Evolutionary conservation across 2,888 invertebrate genomes (phyloP), one percentile per base, ranked within the genome.

Genomic region (Tyria jacobaeae): DNA sequence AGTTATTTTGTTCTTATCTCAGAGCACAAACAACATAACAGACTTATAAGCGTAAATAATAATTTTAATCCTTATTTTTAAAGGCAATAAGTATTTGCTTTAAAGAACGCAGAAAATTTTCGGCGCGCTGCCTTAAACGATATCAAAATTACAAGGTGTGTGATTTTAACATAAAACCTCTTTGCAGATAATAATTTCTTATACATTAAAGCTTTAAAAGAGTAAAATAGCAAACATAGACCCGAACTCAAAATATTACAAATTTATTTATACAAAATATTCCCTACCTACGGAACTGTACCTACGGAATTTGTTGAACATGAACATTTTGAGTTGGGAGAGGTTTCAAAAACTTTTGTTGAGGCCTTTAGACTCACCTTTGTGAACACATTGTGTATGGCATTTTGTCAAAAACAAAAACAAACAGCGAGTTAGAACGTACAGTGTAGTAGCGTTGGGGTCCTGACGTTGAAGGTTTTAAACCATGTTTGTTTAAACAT

Each of bases 361-460:
- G n/a, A 35, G 0, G 53, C 49, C 27, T 54, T 41, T 37, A 53
- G 27, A 54, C 21, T 21, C n/a, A 59, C 60, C 54, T 49, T 54
- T 60, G 54, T 54, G 21, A 47, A 15, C 37, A 27, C 21, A 14
- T 35, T 59, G 53, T 52, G 47, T 48, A 17, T 27, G 59, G 53
- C 47, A 53, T 59, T 59, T 37, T 53, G 53, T 57, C 49, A 57
- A 27, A 56, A 57, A 53, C 37, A 53, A 59, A 59, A 35, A 51
- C 21, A 44, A 44, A 44, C 27, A 39, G 10, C 15, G 17, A 21
- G 21, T 17, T 44, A 4, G 24, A 52, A 39, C 15, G 35, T 53
- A 37, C 15, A 15, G 25, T n/a, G n/a, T 25, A 53, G 2, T 24
- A 1, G 24, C 24, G 35, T 24, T 9, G 34, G 5, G 21, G 34